Evolutionary conservation across 2,113 vertebrate species (phyloP), one percentile per base, ranked within the genome.

Genomic region (Microtus montanus): DNA sequence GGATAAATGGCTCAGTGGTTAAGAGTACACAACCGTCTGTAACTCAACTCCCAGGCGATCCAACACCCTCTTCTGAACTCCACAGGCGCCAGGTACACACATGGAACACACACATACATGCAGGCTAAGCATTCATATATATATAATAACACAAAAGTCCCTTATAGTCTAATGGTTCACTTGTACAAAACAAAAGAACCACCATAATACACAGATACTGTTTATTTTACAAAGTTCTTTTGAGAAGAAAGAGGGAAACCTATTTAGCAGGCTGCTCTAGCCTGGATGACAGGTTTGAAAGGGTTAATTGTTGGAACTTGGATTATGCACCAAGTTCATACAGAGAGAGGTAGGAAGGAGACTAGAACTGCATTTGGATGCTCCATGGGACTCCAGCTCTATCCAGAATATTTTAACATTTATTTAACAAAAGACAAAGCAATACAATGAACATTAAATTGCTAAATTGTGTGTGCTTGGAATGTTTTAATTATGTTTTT

Each of bases 401-500:
- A 84, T 38, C 26, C 77, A 5, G 63, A 77, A 49, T 38, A 94
- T 91, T 89, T 89, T 78, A 82, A 82, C 88, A 86, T 22, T 74
- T 33, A 86, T 91, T 30, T 94, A 68, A 63, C 68, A 73, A 75
- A 30, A 71, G 35, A 44, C n/a, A 44, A 89, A 54, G 1, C 35
- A 63, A 49, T 49, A 41, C 58, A 77, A 68, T 14, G 71, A 90
- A 82, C 35, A 49, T 49, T 90, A 84, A 88, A 77, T 52, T 85
- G 17, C 78, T 73, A 75, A 75, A 70, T 52, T 92, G 80, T 30
- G 41, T 94, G 8, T 82, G 47, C 5, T 22, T 85, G 3, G 7
- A 70, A 75, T 28, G 71, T 26, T 79, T 49, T 22, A 87, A 74
- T 90, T 85, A 94, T 11, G 47, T 49, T 13, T 19, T 63, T 63